A percentile compares a stretch with the other conserved stretches of the same genome.
phyloP scores from a whole-genome alignment of 1,140 invertebrate genomes.

The Contarinia nasturtii region DNA sequence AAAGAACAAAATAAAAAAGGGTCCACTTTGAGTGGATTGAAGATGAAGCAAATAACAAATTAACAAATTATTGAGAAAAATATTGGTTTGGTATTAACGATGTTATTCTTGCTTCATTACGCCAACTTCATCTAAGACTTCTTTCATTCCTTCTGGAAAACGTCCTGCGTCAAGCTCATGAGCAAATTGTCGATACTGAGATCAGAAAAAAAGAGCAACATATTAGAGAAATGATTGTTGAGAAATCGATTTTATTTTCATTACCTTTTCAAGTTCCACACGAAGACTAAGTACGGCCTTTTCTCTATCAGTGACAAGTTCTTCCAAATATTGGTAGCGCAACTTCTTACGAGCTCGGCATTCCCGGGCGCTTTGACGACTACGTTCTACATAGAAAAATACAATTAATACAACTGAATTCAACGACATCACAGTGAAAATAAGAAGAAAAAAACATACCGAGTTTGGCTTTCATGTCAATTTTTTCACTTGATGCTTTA shows the following conservation, averaged over 20 bases:
- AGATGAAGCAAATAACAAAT: too few species aligned
- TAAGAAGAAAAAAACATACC: constrained; percentile 31
- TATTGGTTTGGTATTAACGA: too few species aligned
- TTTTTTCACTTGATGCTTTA: constrained; percentile 64
- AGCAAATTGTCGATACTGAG: constrained; percentile 63
- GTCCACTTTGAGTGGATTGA: too few species aligned
- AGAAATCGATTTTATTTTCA: not conserved
- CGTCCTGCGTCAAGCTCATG: constrained; percentile 57
- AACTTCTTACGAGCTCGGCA: constrained; percentile 93
- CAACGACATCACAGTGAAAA: too few species aligned
- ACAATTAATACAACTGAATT: too few species aligned
- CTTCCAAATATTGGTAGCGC: constrained; percentile 92
- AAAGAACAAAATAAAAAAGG: too few species aligned
- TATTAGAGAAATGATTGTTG: not conserved
- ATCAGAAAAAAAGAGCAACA: constrained; percentile 11
- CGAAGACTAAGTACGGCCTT: constrained; percentile 79
- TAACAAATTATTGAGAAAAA: too few species aligned
- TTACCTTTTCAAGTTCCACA: constrained; percentile 79
- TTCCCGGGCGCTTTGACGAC: constrained; percentile 89
- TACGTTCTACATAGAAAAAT: constrained; percentile 67
- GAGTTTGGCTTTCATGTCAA: constrained; percentile 86
- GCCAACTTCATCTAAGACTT: constrained; percentile 49
- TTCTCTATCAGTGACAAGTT: constrained; percentile 81
- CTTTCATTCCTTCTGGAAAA: constrained; percentile 54
- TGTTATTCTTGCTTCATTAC: constrained; percentile 38